These are phyloP conservation scores for Notamacropus eugenii DNA, from an alignment of 2,797 vertebrate genomes.

Conservation along the genomic window DNA sequence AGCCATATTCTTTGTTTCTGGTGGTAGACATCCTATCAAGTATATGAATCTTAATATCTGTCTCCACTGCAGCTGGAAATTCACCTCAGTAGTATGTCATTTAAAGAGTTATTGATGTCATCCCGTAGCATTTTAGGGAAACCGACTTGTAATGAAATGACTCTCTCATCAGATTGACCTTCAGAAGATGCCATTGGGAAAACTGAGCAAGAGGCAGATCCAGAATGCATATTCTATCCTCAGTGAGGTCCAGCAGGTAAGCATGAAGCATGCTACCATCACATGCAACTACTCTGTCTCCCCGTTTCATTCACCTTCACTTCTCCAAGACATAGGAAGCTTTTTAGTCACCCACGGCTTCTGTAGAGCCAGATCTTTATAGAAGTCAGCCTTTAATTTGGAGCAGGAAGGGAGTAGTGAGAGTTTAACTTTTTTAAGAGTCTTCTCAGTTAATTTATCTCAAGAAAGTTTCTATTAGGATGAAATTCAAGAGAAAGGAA, in stretches of 20 bases:
- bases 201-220: conserved; percentile 98
- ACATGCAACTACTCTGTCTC: not conserved
- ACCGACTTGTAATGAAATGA: conserved; percentile 23
- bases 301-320: not conserved
- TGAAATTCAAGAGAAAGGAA: not conserved
- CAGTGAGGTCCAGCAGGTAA: conserved; percentile 96
- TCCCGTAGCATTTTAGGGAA: rapidly evolving
- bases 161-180: conserved; percentile 92
- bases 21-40: not conserved
- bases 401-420: not conserved
- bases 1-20: not conserved
- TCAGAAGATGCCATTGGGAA: conserved; percentile 99
- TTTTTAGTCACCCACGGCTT: not conserved
- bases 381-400: not conserved
- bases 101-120: not conserved
- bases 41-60: not conserved
- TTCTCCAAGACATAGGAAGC: not conserved
- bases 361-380: not conserved
- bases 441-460: not conserved
- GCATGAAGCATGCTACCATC: conserved; percentile 37
- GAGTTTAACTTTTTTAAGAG: not conserved
- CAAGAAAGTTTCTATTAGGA: not conserved
- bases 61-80: not conserved
- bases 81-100: rapidly evolving
- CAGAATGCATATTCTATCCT: conserved; percentile 97